Conservation (phyloP, 1,140 invertebrate species). For the Drosophila sproati region DNA sequence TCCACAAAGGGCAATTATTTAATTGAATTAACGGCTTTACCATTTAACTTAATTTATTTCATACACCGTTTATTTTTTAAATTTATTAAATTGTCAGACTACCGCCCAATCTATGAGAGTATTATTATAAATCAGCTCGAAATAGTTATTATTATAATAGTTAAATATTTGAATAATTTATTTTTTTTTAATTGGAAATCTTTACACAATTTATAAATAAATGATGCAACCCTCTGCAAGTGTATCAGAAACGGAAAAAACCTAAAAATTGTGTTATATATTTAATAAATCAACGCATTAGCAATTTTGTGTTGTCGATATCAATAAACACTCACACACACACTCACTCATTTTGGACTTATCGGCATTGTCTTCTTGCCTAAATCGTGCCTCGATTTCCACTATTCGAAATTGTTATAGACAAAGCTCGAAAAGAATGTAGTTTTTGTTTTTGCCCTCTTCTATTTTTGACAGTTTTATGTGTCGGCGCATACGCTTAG, state of each 20-base stretch:
- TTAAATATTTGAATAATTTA: too few species aligned
- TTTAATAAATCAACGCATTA: conserved; percentile 75
- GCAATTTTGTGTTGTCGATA: conserved; percentile 42
- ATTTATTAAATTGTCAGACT: too few species aligned
- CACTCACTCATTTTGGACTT: conserved; percentile 20
- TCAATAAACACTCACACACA: conserved; percentile 35
- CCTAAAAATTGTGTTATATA: conserved; percentile 56
- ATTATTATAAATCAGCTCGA: too few species aligned
- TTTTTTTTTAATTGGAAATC: too few species aligned
- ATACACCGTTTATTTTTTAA: too few species aligned
- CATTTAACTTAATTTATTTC: too few species aligned
- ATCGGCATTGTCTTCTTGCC: conserved; percentile 72
- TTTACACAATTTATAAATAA: too few species aligned
- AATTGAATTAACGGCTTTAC: too few species aligned
- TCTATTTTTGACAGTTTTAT: conserved; percentile 80
- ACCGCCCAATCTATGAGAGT: too few species aligned
- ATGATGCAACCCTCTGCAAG: background rate
- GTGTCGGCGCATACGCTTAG: conserved; percentile 74
- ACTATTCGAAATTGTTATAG: conserved; percentile 25
- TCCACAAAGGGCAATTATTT: too few species aligned
- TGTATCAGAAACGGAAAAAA: conserved; percentile 18
- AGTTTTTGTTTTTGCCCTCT: conserved; percentile 24
- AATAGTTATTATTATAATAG: too few species aligned
- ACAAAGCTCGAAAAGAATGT: conserved; percentile 37
- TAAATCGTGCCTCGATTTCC: conserved; percentile 52